Evolutionary conservation across 2,797 vertebrate genomes (phyloP).

Genomic region (Gambelia wislizenii): DNA sequence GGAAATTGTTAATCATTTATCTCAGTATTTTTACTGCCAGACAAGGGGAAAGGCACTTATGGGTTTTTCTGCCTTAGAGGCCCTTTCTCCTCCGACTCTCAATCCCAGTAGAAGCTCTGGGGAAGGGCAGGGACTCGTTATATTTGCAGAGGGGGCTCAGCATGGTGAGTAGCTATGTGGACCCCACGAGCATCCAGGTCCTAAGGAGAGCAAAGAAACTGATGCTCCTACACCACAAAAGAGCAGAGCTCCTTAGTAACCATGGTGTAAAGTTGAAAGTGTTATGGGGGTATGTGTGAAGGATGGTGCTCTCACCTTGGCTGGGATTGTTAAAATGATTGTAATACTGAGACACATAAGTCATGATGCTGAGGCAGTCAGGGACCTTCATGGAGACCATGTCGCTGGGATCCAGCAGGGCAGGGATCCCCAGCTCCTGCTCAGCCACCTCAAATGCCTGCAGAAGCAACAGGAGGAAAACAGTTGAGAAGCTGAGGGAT

Average conservation of each 20-base stretch:
- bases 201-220: neutral
- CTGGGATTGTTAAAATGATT: constrained; percentile 88
- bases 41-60: neutral
- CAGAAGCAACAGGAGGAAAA: constrained; percentile 16
- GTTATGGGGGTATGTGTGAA: no score
- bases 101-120: neutral
- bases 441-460: constrained; percentile 93
- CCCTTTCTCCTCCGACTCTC: no score
- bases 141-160: neutral
- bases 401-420: constrained; percentile 93
- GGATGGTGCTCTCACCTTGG: constrained; percentile 76
- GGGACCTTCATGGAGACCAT: constrained; percentile 98
- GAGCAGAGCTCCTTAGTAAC: rapidly evolving
- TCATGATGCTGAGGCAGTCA: constrained; percentile 96
- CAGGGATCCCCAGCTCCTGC: constrained; percentile 93
- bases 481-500: constrained; percentile 19
- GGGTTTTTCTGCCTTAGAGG: neutral
- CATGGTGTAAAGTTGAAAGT: constrained; percentile 1
- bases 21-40: neutral
- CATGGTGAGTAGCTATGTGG: constrained; percentile 37
- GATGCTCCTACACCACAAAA: neutral
- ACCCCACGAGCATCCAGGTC: neutral
- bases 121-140: neutral
- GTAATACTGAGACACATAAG: constrained; percentile 98
- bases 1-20: neutral